Evolutionary conservation across 1,140 invertebrate genomes (phyloP).

Genomic region (Drosophila yakuba): DNA sequence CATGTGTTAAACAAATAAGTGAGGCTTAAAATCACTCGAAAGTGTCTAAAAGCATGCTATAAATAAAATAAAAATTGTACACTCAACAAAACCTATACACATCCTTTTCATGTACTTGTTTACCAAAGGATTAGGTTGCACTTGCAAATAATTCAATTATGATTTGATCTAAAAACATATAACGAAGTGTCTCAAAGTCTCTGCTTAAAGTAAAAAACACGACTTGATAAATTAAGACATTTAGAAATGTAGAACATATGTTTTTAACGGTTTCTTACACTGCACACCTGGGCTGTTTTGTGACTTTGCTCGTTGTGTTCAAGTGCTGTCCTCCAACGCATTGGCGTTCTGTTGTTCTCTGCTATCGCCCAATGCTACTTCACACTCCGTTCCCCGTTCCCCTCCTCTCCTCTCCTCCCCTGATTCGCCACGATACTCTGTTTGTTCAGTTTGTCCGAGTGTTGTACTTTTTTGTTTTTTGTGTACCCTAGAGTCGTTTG

Average conservation of each 20-base stretch:
- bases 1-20: neutral
- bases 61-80: too few relatives aligned
- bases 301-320: slow-evolving; percentile 34
- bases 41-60: neutral
- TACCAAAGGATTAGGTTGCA: neutral
- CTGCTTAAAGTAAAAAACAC: too few relatives aligned
- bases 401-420: neutral
- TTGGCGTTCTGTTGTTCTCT: slow-evolving; percentile 42
- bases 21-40: neutral
- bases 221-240: too few relatives aligned
- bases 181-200: neutral
- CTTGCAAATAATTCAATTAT: too few relatives aligned
- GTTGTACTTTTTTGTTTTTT: neutral
- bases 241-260: too few relatives aligned
- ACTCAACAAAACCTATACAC: neutral
- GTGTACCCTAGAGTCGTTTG: neutral
- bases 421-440: slow-evolving; percentile 4
- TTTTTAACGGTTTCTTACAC: slow-evolving; percentile 2
- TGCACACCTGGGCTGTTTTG: slow-evolving; percentile 34
- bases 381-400: slow-evolving; percentile 3
- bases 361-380: slow-evolving; percentile 25
- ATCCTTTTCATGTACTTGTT: neutral
- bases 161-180: too few relatives aligned
- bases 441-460: slow-evolving; percentile 48
- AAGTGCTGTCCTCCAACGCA: slow-evolving; percentile 69